phyloP scores from a whole-genome alignment of 1,140 invertebrate genomes.

The Mya arenaria region DNA sequence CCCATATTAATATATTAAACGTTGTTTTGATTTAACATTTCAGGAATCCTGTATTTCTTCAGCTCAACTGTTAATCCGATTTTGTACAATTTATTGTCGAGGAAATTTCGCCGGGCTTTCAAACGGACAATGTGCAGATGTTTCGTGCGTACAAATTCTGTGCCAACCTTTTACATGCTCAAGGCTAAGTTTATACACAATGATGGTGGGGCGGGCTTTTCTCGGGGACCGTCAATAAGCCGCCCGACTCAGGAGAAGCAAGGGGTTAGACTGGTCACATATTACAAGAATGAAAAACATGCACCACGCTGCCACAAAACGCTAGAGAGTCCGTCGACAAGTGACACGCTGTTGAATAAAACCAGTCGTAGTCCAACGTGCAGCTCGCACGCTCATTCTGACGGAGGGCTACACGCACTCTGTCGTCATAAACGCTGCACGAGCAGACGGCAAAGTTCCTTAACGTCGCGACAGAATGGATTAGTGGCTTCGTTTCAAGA shows the following conservation, averaged over 20 bases:
- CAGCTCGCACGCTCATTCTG: constrained; percentile 49
- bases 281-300: constrained; percentile 32
- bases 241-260: constrained; percentile 8
- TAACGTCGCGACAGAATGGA: constrained; percentile 1
- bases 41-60: constrained; percentile 83
- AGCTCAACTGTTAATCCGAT: constrained; percentile 86
- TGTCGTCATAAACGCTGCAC: constrained; percentile 45
- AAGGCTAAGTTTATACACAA: constrained; percentile 47
- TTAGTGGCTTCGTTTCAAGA: constrained; percentile 34
- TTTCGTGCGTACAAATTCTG: constrained; percentile 28
- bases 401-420: constrained; percentile 33
- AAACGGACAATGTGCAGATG: constrained; percentile 70
- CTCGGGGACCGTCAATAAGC: no score
- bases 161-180: constrained; percentile 43
- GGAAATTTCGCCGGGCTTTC: constrained; percentile 84
- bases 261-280: constrained; percentile 16
- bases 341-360: constrained; percentile 33
- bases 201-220: neutral
- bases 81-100: constrained; percentile 85
- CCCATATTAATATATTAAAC: no score
- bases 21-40: no score
- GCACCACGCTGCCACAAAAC: neutral
- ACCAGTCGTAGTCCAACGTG: constrained; percentile 33
- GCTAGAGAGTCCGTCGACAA: constrained; percentile 17
- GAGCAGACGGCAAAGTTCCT: constrained; percentile 21